These are phyloP conservation scores for Dryococelus australis DNA, from an alignment of 2,888 invertebrate species.

Conservation along the genomic window DNA sequence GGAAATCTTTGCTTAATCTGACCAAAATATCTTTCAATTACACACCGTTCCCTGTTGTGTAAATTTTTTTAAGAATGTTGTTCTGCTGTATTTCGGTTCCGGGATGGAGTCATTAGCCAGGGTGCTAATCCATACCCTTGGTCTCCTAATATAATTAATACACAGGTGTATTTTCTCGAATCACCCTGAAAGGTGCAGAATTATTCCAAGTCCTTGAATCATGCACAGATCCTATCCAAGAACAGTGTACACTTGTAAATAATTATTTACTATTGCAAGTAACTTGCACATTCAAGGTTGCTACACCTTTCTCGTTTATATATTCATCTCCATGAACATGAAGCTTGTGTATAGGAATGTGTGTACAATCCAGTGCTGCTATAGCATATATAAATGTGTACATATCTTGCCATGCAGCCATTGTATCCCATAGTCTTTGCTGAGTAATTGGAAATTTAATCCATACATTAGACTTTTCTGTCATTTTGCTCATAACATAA, in stretches of 20 bases:
- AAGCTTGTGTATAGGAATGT: not conserved
- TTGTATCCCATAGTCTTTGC: not conserved
- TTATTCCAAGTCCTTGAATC: not conserved
- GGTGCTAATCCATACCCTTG: not conserved
- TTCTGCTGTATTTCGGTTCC: not conserved
- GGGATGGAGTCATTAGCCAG: not conserved
- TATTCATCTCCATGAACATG: conserved; percentile 13
- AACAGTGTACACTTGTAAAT: not conserved
- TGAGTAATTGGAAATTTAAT: conserved; percentile 3
- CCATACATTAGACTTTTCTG: not conserved
- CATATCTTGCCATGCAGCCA: not conserved
- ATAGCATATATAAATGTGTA: not conserved
- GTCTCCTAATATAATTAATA: not conserved
- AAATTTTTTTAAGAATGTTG: not conserved
- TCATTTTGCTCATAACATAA: not conserved
- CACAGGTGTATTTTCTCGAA: not conserved
- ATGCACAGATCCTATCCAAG: too few relatives aligned
- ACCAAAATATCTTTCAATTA: not conserved
- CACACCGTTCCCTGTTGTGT: not conserved
- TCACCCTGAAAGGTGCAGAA: not conserved
- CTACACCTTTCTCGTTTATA: not conserved
- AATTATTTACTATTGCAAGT: not conserved
- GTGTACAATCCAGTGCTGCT: not conserved
- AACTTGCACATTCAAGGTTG: conserved; percentile 5
- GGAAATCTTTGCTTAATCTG: not conserved